A percentile compares a stretch with the other conserved stretches of the same genome.
Evolutionary conservation across 1,140 invertebrate genomes (phyloP).

Genomic region (Aphelinus certus): DNA sequence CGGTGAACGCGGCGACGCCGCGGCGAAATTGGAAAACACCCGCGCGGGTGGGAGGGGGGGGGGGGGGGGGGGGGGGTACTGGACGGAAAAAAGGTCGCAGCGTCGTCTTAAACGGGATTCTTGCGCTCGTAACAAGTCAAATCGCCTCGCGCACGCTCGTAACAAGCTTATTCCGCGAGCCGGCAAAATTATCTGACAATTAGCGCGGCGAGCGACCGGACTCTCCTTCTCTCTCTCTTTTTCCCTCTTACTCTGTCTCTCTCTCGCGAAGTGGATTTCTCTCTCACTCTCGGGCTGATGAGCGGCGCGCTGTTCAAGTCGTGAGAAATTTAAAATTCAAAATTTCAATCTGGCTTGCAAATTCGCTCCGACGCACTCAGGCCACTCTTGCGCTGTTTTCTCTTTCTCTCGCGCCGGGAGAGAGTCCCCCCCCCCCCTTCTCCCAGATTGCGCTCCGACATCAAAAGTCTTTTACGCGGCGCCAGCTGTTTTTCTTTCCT

Average conservation of each 20-base stretch:
- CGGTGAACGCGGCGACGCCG: too few relatives aligned
- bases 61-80: too few relatives aligned
- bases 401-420: conserved; percentile 33
- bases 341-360: conserved; percentile 63
- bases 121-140: too few relatives aligned
- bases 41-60: too few relatives aligned
- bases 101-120: too few relatives aligned
- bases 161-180: conserved; percentile 40
- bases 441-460: conserved; percentile 53
- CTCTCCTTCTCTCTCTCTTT: conserved; percentile 27
- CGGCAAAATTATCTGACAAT: conserved; percentile 55
- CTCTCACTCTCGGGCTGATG: too few relatives aligned
- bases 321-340: conserved; percentile 60
- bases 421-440: conserved; percentile 35
- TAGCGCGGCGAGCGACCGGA: conserved; percentile 44
- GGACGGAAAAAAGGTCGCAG: too few relatives aligned
- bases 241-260: neutral
- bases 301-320: conserved; percentile 52
- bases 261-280: neutral
- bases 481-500: conserved; percentile 41
- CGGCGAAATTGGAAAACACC: too few relatives aligned
- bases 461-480: conserved; percentile 58
- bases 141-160: conserved; percentile 33
- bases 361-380: conserved; percentile 38
- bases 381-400: conserved; percentile 20